Conservation (phyloP, 2,113 vertebrate species). For the Xyrauchen texanus region DNA sequence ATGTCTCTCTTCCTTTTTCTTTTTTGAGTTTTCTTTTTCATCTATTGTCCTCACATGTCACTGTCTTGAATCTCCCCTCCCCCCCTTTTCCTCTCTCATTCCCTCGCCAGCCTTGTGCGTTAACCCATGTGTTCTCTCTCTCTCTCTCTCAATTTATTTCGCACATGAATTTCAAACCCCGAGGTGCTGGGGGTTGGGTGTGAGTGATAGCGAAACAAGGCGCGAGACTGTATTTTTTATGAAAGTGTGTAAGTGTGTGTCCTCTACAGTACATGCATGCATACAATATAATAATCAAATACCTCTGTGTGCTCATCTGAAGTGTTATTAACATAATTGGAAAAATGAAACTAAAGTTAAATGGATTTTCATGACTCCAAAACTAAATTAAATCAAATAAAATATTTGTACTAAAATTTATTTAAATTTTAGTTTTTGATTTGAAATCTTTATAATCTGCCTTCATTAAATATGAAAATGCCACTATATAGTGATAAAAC, state of each 20-base stretch:
- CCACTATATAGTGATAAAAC: no score
- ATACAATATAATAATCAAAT: no score
- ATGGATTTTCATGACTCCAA: no score
- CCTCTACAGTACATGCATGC: slow-evolving; percentile 1
- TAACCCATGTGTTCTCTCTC: slow-evolving; percentile 34
- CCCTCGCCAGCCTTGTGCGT: slow-evolving; percentile 24
- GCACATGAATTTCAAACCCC: slow-evolving; percentile 61
- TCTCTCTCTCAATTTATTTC: slow-evolving; percentile 46
- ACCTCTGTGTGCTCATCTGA: no score
- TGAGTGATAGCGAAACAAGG: slow-evolving; percentile 32
- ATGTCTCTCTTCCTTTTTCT: slow-evolving; percentile 31
- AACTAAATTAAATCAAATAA: no score
- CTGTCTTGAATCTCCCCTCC: slow-evolving; percentile 55
- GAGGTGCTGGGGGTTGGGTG: slow-evolving; percentile 58
- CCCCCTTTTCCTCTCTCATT: slow-evolving; percentile 32
- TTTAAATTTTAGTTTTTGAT: no score
- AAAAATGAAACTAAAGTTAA: no score
- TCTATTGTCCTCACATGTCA: slow-evolving; percentile 53
- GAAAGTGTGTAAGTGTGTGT: slow-evolving; percentile 29
- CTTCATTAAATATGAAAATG: no score
- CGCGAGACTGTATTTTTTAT: slow-evolving; percentile 40
- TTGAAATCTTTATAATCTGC: no score
- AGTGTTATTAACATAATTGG: no score
- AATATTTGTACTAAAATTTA: no score
- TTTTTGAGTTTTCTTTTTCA: slow-evolving; percentile 49